Evolutionary conservation across 2,888 invertebrate species (phyloP).

Genomic region (Cerceris ruficornis): DNA sequence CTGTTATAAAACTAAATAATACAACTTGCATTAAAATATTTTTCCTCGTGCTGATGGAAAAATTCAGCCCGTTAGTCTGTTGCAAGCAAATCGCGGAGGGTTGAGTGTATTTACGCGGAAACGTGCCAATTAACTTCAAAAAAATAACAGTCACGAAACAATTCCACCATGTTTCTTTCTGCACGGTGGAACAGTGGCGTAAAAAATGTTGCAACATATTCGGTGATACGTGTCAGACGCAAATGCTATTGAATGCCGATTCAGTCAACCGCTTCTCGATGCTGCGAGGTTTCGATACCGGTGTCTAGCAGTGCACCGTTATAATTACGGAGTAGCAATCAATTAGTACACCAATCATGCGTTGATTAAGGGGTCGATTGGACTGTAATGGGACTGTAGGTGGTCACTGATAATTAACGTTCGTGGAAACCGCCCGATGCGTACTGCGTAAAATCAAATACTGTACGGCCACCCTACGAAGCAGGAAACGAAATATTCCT

Average conservation of each 20-base stretch:
- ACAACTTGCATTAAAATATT: too few relatives aligned
- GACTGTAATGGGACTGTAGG: conserved; percentile 81
- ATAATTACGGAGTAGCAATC: conserved; percentile 82
- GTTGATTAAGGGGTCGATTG: conserved; percentile 81
- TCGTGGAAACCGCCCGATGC: conserved; percentile 78
- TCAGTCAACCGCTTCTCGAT: conserved; percentile 47
- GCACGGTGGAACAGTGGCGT: not conserved
- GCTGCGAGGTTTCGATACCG: conserved; percentile 59
- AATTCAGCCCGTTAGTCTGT: too few relatives aligned
- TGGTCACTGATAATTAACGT: conserved; percentile 81
- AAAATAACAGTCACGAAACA: too few relatives aligned
- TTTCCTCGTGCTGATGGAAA: too few relatives aligned
- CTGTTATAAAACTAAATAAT: too few relatives aligned
- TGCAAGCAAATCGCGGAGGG: too few relatives aligned
- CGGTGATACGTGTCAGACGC: conserved; percentile 15
- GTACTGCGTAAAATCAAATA: conserved; percentile 80
- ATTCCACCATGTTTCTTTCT: too few relatives aligned
- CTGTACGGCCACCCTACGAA: conserved; percentile 65
- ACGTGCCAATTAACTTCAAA: too few relatives aligned
- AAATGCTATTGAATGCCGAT: conserved; percentile 12
- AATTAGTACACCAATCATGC: conserved; percentile 82
- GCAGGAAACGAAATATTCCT: conserved; percentile 78
- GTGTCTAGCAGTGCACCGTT: conserved; percentile 77
- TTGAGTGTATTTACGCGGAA: too few relatives aligned
- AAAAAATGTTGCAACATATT: not conserved